Evolutionary conservation across 2,113 vertebrate genomes (phyloP).

Genomic region (Coturnix japonica): DNA sequence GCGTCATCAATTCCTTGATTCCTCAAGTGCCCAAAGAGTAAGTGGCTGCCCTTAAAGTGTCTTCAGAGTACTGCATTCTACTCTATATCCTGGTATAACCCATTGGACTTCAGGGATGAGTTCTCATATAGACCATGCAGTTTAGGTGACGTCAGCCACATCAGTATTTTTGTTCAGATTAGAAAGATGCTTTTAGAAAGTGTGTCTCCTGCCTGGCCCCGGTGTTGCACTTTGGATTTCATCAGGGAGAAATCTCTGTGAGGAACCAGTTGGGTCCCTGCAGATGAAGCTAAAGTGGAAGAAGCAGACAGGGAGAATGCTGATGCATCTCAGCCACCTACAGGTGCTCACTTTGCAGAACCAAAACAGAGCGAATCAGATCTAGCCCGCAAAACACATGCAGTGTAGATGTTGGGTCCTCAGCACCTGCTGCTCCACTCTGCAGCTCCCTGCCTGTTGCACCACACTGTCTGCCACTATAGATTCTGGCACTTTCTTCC

Average conservation of each 20-base stretch:
- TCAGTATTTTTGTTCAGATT: not conserved
- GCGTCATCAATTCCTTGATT: not conserved
- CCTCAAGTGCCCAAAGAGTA: not conserved
- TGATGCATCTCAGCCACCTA: not conserved
- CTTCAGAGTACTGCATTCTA: not conserved
- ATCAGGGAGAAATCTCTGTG: not conserved
- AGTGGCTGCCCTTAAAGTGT: not conserved
- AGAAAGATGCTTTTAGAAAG: not conserved
- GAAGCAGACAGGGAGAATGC: not conserved
- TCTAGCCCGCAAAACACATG: not conserved
- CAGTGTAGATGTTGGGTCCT: accelerated
- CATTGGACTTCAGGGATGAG: not conserved
- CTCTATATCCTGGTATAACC: not conserved
- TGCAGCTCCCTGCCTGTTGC: not conserved
- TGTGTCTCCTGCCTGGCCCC: not conserved
- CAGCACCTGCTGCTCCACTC: not conserved
- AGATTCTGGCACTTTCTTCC: not conserved
- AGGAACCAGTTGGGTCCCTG: not conserved
- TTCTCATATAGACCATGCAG: not conserved
- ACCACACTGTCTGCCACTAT: accelerated
- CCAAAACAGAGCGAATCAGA: not conserved
- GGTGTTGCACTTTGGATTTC: not conserved
- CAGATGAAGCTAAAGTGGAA: not conserved
- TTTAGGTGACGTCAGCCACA: not conserved
- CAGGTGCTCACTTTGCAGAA: accelerated